Evolutionary conservation across 1,140 invertebrate species (phyloP).

Genomic region (Acarapis woodi): DNA sequence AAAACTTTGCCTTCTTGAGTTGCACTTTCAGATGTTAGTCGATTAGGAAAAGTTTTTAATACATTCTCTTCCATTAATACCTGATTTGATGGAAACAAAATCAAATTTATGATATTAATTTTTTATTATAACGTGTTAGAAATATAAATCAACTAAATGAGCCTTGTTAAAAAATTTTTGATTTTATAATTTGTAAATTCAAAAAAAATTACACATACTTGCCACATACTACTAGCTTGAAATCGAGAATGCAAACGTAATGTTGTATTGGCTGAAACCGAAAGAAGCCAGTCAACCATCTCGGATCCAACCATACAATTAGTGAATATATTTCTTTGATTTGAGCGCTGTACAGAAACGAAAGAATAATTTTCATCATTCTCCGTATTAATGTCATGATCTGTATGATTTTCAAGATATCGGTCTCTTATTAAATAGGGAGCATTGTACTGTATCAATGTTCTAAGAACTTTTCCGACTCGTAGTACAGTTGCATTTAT

Average conservation of each 20-base stretch:
- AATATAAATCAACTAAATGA: no score
- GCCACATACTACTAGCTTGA: slow-evolving; percentile 51
- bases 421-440: slow-evolving; percentile 31
- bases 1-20: slow-evolving; percentile 1
- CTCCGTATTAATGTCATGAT: background rate
- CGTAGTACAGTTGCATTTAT: no score
- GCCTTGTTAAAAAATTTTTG: no score
- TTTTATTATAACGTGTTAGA: no score
- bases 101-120: no score
- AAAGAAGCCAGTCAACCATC: slow-evolving; percentile 40
- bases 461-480: slow-evolving; percentile 35
- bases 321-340: background rate
- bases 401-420: slow-evolving; percentile 18
- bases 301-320: slow-evolving; percentile 29
- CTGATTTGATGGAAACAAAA: no score
- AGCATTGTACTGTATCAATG: slow-evolving; percentile 29
- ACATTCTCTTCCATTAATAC: slow-evolving; percentile 53
- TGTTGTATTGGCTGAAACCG: slow-evolving; percentile 15
- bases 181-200: no score
- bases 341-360: no score
- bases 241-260: slow-evolving; percentile 25
- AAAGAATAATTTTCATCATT: no score
- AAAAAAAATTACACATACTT: no score
- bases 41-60: slow-evolving; percentile 22
- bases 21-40: no score